Conservation (phyloP, 2,797 vertebrate species). For the Sebastes flavidus region DNA sequence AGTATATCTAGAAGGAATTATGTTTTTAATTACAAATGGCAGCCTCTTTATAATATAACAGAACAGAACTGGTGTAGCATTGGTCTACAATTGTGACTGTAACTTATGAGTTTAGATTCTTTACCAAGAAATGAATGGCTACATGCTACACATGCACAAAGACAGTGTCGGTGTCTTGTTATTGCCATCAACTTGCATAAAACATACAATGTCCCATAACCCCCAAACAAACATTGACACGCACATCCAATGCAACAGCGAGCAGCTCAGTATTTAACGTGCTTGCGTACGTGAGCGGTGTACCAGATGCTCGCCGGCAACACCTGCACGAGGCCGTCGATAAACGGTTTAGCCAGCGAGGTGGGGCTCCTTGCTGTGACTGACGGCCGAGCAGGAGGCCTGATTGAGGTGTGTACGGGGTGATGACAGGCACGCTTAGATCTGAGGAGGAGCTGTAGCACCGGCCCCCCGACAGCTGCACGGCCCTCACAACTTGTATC, state of each 20-base stretch:
- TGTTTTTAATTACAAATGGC: neutral
- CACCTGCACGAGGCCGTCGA: slow-evolving; percentile 71
- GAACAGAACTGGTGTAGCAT: neutral
- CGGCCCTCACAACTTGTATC: slow-evolving; percentile 66
- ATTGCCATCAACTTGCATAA: slow-evolving; percentile 4
- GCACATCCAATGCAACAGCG: neutral
- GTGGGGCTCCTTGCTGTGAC: slow-evolving; percentile 66
- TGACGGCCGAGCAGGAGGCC: slow-evolving; percentile 77
- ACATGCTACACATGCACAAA: neutral
- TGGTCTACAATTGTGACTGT: neutral
- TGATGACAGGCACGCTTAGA: slow-evolving; percentile 77
- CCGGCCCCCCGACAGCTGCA: slow-evolving; percentile 68
- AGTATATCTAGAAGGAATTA: neutral
- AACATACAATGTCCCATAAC: slow-evolving; percentile 11
- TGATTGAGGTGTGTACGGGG: slow-evolving; percentile 81
- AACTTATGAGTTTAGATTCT: neutral
- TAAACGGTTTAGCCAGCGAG: slow-evolving; percentile 58
- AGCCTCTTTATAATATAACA: neutral
- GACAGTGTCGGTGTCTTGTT: neutral
- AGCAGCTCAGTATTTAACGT: slow-evolving; percentile 12
- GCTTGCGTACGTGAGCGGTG: slow-evolving; percentile 12
- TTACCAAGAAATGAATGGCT: neutral
- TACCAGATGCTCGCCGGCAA: slow-evolving; percentile 57
- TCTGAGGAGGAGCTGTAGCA: slow-evolving; percentile 75
- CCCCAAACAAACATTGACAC: slow-evolving; percentile 45